Conservation (phyloP, 2,888 invertebrate genomes). For the Mamestra brassicae region DNA sequence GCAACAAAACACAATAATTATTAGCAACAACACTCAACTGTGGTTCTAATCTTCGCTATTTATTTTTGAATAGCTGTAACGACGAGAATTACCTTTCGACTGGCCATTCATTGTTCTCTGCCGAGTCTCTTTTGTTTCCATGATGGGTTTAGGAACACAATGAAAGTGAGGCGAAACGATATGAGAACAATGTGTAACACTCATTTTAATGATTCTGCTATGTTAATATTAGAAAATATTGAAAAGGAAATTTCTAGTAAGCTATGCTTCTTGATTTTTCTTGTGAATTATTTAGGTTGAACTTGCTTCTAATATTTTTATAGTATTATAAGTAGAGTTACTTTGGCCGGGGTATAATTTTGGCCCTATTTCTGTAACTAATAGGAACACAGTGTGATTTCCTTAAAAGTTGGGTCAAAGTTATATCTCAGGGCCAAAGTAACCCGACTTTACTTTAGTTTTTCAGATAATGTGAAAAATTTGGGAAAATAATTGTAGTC, state of each 20-base stretch:
- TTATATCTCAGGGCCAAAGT: no score
- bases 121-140: slow-evolving; percentile 49
- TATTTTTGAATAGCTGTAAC: slow-evolving; percentile 57
- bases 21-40: slow-evolving; percentile 38
- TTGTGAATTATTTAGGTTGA: background rate
- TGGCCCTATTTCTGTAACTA: no score
- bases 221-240: slow-evolving; percentile 47
- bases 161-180: slow-evolving; percentile 49
- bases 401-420: no score
- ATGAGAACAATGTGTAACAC: slow-evolving; percentile 57
- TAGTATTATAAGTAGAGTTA: no score
- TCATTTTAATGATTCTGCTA: slow-evolving; percentile 50
- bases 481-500: no score
- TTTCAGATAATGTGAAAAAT: no score
- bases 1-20: slow-evolving; percentile 40
- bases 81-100: slow-evolving; percentile 57
- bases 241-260: slow-evolving; percentile 26
- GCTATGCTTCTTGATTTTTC: background rate
- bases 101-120: slow-evolving; percentile 46
- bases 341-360: no score
- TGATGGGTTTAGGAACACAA: slow-evolving; percentile 54
- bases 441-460: no score
- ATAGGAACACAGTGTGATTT: no score
- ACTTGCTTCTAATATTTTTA: no score
- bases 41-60: slow-evolving; percentile 52